phyloP scores from a whole-genome alignment of 1,140 invertebrate species.

The Hyposmocoma kahamanoa region DNA sequence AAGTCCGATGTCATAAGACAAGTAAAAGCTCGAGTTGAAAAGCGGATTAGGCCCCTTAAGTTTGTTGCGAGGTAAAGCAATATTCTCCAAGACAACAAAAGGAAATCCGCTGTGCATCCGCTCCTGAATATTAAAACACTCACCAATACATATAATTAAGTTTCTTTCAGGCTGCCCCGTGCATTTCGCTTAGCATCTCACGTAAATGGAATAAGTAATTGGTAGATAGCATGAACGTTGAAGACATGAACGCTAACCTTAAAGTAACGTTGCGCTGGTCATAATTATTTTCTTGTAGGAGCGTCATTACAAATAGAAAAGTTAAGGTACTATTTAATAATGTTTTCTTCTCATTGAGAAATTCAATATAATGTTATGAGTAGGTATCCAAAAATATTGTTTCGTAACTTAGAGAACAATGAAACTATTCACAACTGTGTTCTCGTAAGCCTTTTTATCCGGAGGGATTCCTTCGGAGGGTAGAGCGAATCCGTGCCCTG shows the following conservation, averaged over 20 bases:
- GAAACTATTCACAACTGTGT: slow-evolving; percentile 34
- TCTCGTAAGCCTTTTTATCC: slow-evolving; percentile 43
- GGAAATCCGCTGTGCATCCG: slow-evolving; percentile 32
- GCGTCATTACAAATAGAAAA: too few relatives aligned
- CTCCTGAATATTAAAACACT: slow-evolving; percentile 40
- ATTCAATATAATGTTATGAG: not conserved
- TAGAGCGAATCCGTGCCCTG: slow-evolving; percentile 38
- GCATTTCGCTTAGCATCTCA: not conserved
- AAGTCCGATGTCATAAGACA: slow-evolving; percentile 61
- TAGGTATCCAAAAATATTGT: too few relatives aligned
- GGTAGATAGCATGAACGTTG: too few relatives aligned
- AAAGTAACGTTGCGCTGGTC: too few relatives aligned
- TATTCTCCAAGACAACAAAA: slow-evolving; percentile 51
- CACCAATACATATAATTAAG: slow-evolving; percentile 24
- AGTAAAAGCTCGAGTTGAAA: slow-evolving; percentile 61
- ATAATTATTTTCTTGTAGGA: too few relatives aligned
- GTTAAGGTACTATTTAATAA: too few relatives aligned
- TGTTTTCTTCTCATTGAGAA: too few relatives aligned
- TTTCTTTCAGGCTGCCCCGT: slow-evolving; percentile 15
- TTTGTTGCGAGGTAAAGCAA: slow-evolving; percentile 63
- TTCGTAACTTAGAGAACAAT: too few relatives aligned
- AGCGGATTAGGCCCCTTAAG: slow-evolving; percentile 64
- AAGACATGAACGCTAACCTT: too few relatives aligned
- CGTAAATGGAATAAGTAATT: not conserved
- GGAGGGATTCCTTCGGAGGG: slow-evolving; percentile 26